A percentile compares a stretch with the other conserved stretches of the same genome.
These are phyloP conservation scores for Genyomyrus donnyi DNA, from an alignment of 2,113 vertebrate genomes.

Conservation along the genomic window DNA sequence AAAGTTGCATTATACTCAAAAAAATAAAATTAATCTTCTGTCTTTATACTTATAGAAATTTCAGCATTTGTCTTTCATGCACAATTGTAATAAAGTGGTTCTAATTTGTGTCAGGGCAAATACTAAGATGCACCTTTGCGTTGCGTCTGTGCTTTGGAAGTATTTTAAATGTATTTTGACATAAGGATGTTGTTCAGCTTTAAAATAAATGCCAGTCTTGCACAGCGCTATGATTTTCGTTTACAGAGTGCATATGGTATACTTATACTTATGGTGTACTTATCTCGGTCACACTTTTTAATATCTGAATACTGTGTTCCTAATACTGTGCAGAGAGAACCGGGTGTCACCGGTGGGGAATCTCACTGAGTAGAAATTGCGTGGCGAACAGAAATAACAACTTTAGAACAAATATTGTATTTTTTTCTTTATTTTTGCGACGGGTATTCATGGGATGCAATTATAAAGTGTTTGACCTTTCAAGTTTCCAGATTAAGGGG, in stretches of 20 bases:
- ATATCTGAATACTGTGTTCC: not conserved
- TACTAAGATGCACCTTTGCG: not conserved
- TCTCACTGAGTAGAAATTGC: not conserved
- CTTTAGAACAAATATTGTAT: not conserved
- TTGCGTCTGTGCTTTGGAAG: not conserved
- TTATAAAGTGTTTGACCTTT: not conserved
- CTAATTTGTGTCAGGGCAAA: not conserved
- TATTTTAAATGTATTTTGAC: not conserved
- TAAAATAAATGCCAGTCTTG: not conserved
- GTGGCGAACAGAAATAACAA: not conserved
- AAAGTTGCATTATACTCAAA: not conserved
- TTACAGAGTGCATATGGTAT: not conserved
- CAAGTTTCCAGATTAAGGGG: not conserved
- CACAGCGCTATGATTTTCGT: not conserved
- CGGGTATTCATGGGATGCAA: not conserved
- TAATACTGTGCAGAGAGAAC: not conserved
- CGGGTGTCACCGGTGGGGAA: not conserved
- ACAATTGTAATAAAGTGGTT: not conserved
- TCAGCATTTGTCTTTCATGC: not conserved
- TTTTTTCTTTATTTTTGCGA: not conserved
- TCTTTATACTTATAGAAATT: not conserved
- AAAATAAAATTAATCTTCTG: not conserved
- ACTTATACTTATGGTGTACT: not conserved
- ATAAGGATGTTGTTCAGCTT: not conserved
- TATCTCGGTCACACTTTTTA: not conserved